These are phyloP conservation scores for Napeogenes inachia DNA, from an alignment of 2,888 invertebrate genomes.

Conservation along the genomic window DNA sequence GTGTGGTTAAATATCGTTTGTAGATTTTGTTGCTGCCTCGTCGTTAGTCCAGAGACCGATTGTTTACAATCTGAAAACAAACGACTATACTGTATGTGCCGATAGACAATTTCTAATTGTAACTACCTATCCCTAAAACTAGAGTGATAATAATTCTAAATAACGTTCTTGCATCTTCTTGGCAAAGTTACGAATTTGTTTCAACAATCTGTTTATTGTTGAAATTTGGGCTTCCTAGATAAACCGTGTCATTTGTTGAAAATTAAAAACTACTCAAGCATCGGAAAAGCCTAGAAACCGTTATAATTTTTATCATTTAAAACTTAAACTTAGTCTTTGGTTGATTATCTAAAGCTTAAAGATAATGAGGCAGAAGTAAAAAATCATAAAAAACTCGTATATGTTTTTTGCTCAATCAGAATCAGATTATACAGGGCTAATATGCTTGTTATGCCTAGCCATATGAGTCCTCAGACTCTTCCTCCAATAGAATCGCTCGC, in stretches of 20 bases:
- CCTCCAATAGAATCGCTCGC: constrained; percentile 78
- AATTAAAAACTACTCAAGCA: too few species aligned
- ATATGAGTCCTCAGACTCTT: constrained; percentile 79
- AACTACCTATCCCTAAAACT: constrained; percentile 2
- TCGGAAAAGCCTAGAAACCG: too few species aligned
- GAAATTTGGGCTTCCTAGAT: too few species aligned
- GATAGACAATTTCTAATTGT: constrained; percentile 8
- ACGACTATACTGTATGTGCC: constrained; percentile 33
- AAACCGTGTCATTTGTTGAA: too few species aligned
- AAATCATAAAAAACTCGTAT: not conserved
- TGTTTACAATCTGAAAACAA: constrained; percentile 43
- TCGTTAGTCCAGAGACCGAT: constrained; percentile 31
- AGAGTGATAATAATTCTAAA: too few species aligned
- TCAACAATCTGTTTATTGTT: too few species aligned
- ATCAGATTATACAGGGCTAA: constrained; percentile 31
- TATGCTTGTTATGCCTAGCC: constrained; percentile 57
- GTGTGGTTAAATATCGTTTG: constrained; percentile 38
- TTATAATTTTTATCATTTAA: too few species aligned
- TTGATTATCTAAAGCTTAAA: not conserved
- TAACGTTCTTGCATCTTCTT: too few species aligned
- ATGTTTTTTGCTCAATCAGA: not conserved
- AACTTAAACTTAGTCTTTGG: not conserved
- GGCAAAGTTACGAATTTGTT: too few species aligned
- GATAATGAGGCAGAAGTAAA: not conserved
- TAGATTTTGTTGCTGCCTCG: constrained; percentile 37